A percentile compares a stretch with the other conserved stretches of the same genome.
Evolutionary conservation across 37 sponge, comb jelly and placozoan genomes (phyloP).

Genomic region (Chondrilla cf. caribensis): DNA sequence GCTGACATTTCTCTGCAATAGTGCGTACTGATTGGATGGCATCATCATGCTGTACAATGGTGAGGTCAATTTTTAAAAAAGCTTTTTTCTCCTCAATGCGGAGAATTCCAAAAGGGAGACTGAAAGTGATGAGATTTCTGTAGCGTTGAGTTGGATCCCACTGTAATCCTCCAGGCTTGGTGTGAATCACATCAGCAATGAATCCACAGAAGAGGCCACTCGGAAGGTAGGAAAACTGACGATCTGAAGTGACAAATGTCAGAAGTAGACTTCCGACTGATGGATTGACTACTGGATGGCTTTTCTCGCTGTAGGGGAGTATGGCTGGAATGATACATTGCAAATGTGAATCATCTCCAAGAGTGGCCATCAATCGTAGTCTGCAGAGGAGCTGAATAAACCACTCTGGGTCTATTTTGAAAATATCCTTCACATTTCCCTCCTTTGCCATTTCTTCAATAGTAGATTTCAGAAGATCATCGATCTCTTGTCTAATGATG

Average conservation of each 20-base stretch:
- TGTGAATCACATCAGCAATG: neutral
- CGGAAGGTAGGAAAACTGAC: neutral
- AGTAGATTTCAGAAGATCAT: too few relatives aligned
- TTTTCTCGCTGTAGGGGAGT: neutral
- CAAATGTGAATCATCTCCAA: neutral
- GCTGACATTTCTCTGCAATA: neutral
- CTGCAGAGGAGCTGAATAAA: neutral
- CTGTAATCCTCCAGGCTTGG: neutral
- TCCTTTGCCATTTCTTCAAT: too few relatives aligned
- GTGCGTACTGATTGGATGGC: neutral
- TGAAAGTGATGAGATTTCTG: neutral
- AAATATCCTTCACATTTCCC: too few relatives aligned
- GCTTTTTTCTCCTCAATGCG: neutral
- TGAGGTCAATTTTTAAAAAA: neutral
- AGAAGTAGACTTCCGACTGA: neutral
- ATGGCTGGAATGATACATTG: neutral
- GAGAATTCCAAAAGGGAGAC: neutral
- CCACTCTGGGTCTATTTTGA: neutral
- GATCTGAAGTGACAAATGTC: neutral
- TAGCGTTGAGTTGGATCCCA: neutral
- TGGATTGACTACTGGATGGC: neutral
- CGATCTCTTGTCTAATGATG: too few relatives aligned
- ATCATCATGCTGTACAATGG: neutral
- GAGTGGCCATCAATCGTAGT: neutral
- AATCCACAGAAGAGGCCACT: conserved; percentile 21